These are phyloP conservation scores for Babyrousa celebensis DNA, from an alignment of 2,797 vertebrate genomes.

Conservation along the genomic window DNA sequence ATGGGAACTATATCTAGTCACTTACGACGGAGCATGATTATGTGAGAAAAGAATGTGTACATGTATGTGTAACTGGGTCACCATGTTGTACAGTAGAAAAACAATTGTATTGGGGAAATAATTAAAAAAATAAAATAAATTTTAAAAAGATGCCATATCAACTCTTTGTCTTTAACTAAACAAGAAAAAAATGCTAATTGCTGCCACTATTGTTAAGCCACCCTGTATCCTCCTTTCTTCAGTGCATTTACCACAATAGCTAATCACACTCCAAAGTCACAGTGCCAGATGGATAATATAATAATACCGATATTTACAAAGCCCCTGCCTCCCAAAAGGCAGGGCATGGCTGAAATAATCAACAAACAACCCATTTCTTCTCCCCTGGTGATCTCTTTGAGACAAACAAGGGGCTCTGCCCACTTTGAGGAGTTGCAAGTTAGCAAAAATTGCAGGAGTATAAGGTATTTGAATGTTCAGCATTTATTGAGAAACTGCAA, in stretches of 20 bases:
- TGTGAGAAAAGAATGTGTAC: no score
- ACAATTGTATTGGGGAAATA: no score
- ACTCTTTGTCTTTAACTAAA: conserved; percentile 43
- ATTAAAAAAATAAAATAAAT: no score
- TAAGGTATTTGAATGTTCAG: background rate
- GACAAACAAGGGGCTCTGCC: background rate
- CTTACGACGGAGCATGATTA: no score
- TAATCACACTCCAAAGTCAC: conserved; percentile 29
- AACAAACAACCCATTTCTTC: background rate
- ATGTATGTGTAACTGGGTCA: no score
- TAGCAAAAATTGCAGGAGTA: background rate
- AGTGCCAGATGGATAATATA: background rate
- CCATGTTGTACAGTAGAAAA: no score
- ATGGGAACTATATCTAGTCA: no score
- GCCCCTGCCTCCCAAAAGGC: background rate
- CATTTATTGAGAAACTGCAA: background rate
- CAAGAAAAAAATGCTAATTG: background rate
- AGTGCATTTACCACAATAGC: conserved; percentile 7
- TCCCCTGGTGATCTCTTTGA: background rate
- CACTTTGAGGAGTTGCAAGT: background rate
- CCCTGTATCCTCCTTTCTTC: background rate
- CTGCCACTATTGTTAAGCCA: background rate
- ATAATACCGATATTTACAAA: background rate
- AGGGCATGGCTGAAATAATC: background rate
- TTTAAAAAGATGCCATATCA: background rate